Evolutionary conservation across 2,113 vertebrate genomes (phyloP).

Genomic region (Zapus hudsonius): DNA sequence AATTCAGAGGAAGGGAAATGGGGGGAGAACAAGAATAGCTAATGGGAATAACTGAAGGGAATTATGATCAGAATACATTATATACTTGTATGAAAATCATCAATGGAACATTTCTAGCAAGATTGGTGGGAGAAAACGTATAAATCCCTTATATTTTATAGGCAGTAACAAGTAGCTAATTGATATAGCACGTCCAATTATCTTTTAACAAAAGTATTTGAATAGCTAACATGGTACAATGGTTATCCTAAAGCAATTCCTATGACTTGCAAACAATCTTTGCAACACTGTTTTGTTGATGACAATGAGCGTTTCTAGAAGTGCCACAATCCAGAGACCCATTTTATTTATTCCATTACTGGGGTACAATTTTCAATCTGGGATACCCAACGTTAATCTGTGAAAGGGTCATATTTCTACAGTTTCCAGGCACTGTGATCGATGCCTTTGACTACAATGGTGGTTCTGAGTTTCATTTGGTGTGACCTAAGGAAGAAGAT

Average conservation of each 20-base stretch:
- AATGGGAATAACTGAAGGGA: too few relatives aligned
- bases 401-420: background rate
- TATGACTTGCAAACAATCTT: background rate
- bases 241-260: background rate
- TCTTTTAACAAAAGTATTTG: background rate
- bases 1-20: too few relatives aligned
- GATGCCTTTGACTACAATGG: background rate
- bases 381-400: slow-evolving; percentile 10
- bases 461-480: background rate
- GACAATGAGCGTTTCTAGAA: background rate
- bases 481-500: background rate
- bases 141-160: background rate
- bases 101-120: too few relatives aligned
- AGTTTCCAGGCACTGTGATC: background rate
- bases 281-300: background rate
- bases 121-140: background rate
- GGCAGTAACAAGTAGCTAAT: background rate
- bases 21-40: too few relatives aligned
- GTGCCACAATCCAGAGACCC: background rate
- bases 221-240: background rate
- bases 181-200: background rate
- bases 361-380: background rate
- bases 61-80: too few relatives aligned
- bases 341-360: background rate
- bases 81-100: too few relatives aligned